Evolutionary conservation across 2,113 vertebrate genomes (phyloP).

Genomic region (Lepidothrix coronata): DNA sequence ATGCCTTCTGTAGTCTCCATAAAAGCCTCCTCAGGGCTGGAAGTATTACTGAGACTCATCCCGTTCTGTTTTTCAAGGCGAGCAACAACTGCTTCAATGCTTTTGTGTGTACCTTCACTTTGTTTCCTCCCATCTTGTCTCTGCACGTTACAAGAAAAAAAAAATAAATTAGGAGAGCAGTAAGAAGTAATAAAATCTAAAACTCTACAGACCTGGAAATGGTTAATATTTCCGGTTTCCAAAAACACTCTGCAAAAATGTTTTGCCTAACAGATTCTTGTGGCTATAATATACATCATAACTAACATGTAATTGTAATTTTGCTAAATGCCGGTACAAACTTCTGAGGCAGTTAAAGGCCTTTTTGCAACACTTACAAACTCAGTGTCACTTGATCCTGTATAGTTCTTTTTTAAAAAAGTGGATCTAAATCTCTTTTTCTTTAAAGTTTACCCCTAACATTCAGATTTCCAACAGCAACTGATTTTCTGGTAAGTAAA

Average conservation of each 20-base stretch:
- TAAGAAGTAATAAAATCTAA: neutral
- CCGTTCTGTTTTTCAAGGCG: slow-evolving; percentile 86
- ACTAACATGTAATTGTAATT: neutral
- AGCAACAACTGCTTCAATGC: slow-evolving; percentile 96
- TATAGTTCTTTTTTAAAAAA: neutral
- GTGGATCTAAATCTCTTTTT: neutral
- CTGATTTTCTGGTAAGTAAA: neutral
- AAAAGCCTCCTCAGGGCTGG: slow-evolving; percentile 77
- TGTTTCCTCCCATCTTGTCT: slow-evolving; percentile 82
- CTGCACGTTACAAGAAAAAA: slow-evolving; percentile 66
- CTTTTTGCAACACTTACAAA: neutral
- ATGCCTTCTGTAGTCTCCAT: slow-evolving; percentile 73
- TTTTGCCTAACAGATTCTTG: neutral
- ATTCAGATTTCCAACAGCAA: neutral
- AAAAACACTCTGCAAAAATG: neutral
- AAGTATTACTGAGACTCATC: slow-evolving; percentile 76
- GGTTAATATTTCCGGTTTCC: neutral
- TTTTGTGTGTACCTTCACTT: slow-evolving; percentile 84
- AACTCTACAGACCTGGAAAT: neutral
- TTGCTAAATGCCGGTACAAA: neutral
- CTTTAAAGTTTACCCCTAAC: neutral
- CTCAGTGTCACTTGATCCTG: neutral
- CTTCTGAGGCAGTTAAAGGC: neutral
- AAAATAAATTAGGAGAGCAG: slow-evolving; percentile 10
- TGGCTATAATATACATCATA: neutral